Base-by-base conservation (phyloP, 2,113 vertebrate genomes). In the Neotragus pygmaeus region DNA sequence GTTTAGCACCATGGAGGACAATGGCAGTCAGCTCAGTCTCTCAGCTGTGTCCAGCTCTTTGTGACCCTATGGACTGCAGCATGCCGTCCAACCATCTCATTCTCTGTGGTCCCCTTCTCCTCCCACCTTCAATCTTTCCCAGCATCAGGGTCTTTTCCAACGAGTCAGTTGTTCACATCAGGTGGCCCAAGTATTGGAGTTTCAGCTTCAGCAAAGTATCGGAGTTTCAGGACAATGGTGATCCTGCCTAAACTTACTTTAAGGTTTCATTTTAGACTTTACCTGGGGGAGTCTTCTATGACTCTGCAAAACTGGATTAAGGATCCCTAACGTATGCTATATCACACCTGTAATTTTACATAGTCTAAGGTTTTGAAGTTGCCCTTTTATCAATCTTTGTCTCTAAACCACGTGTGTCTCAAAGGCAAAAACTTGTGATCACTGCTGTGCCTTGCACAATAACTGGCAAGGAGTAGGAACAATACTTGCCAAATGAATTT, bases 401-500 rank as follows among this genome's bases (percentile, higher is more conserved):
- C 39, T 90, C 70, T 94, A 60, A 94, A 36, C 45, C 55, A 87
- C 27, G 12, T n/a, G 25, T 15, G 11, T 39, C 81, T 91, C 57
- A 36, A 73, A 45, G 49, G 39, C 27, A 87, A 85, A 87, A 58
- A 78, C 16, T 84, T 55, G 17, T 95, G 49, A 77, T 83, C 64
- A 62, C 45, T 64, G 16, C 23, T 45, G 21, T 51, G 21, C 55
- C 21, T 96, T 94, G 55, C 21, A 70, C 14, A 97, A 51, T 51
- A 88, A 33, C 57, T 95, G 45, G 51, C 58, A 92, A 91, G 80
- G 75, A 66, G 14, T 43, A 81, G 60, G 33, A 25, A 36, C 39
- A 58, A 9, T 82, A 55, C 84, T 92, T 93, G 55, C n/a, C 66
- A 92, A 81, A 70, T 55, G 14, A 92, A 57, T 58, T 75, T 53